phyloP scores from a whole-genome alignment of 2,797 vertebrate genomes.

The Tragopan temminckii region DNA sequence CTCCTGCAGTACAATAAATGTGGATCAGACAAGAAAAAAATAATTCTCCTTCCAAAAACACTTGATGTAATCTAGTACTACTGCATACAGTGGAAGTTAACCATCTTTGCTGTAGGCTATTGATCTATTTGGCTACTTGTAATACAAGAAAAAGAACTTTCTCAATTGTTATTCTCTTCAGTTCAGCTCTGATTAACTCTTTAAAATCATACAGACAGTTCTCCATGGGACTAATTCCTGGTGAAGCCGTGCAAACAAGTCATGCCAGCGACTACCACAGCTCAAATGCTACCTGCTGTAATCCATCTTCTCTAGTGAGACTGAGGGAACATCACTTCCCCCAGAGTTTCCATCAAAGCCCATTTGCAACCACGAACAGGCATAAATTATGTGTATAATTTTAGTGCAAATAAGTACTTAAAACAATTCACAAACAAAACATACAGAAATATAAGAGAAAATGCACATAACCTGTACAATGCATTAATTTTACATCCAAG shows the following conservation, averaged over 20 bases:
- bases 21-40: not conserved
- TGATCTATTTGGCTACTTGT: not conserved
- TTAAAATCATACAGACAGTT: not conserved
- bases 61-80: not conserved
- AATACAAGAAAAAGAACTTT: not conserved
- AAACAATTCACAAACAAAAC: not conserved
- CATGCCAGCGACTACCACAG: not conserved
- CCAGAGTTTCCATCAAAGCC: not conserved
- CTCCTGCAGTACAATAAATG: not conserved
- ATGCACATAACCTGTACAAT: accelerated
- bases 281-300: not conserved
- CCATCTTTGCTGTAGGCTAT: not conserved
- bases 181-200: not conserved
- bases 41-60: not conserved
- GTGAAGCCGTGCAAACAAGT: not conserved
- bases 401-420: not conserved
- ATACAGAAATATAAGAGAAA: not conserved
- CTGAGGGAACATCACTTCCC: not conserved
- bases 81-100: not conserved
- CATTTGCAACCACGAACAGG: not conserved
- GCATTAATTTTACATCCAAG: not conserved
- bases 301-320: not conserved
- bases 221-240: not conserved
- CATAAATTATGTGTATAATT: accelerated
- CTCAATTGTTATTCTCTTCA: not conserved